Evolutionary conservation across 2,797 vertebrate genomes (phyloP).

Genomic region (Platyrinchus mystaceus): DNA sequence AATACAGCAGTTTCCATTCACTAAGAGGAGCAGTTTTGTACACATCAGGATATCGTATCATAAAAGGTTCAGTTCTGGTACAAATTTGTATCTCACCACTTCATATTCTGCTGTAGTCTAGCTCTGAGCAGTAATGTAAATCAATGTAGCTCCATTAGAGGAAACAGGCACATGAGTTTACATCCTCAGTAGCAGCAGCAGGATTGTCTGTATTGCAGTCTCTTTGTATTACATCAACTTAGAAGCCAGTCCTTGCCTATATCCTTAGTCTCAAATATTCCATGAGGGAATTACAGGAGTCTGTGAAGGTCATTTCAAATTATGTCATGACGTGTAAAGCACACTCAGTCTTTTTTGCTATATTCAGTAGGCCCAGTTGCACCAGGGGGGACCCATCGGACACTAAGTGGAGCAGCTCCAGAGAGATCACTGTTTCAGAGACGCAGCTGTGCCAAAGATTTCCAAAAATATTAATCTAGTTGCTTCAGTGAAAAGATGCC

Average conservation of each 20-base stretch:
- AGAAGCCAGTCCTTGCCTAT: background rate
- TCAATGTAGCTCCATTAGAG: background rate
- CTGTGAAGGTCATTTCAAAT: constrained; percentile 18
- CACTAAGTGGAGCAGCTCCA: constrained; percentile 3
- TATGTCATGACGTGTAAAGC: background rate
- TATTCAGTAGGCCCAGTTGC: background rate
- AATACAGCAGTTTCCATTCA: background rate
- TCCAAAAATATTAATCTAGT: background rate
- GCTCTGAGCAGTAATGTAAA: background rate
- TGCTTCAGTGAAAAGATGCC: background rate
- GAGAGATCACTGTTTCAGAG: background rate
- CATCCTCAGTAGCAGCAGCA: background rate
- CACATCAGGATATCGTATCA: background rate
- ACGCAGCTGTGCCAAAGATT: background rate
- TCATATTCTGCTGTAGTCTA: background rate
- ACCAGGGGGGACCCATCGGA: background rate
- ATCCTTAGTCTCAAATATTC: background rate
- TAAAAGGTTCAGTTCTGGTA: background rate
- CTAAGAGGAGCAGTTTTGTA: background rate
- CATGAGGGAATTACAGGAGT: background rate
- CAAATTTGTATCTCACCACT: background rate
- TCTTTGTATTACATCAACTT: background rate
- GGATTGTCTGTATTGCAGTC: background rate
- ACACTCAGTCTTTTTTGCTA: background rate
- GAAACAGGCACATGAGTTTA: background rate